phyloP scores from a whole-genome alignment of 2,797 vertebrate genomes.

The Falco cherrug region DNA sequence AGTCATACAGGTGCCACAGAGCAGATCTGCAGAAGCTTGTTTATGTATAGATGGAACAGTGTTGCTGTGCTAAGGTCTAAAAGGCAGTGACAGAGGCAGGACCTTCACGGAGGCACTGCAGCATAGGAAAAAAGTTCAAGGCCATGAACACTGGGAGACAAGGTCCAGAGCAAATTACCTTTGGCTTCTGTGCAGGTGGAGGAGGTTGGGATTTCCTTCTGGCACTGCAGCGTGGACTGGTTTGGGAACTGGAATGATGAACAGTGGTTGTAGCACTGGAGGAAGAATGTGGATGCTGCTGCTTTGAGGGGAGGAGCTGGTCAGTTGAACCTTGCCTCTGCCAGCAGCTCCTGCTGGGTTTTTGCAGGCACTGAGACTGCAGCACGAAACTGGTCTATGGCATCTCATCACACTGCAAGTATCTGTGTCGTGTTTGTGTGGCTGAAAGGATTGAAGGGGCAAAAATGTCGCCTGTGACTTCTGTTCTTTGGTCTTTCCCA shows the following conservation, averaged over 20 bases:
- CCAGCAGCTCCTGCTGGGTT: neutral
- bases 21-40: neutral
- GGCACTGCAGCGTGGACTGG: neutral
- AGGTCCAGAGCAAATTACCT: neutral
- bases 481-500: neutral
- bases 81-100: neutral
- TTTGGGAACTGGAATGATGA: neutral
- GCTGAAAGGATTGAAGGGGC: neutral
- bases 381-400: neutral
- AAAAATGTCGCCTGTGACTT: neutral
- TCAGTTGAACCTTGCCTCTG: neutral
- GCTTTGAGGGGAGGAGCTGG: neutral
- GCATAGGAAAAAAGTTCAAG: neutral
- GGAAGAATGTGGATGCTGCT: neutral
- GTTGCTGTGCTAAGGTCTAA: neutral
- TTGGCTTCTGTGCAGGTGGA: neutral
- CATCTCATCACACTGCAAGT: neutral
- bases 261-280: neutral
- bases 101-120: neutral
- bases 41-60: neutral
- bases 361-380: neutral
- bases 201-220: neutral
- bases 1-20: neutral
- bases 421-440: fast-evolving
- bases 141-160: neutral